Conservation (phyloP, 2,113 vertebrate species). For the Cynoglossus semilaevis region DNA sequence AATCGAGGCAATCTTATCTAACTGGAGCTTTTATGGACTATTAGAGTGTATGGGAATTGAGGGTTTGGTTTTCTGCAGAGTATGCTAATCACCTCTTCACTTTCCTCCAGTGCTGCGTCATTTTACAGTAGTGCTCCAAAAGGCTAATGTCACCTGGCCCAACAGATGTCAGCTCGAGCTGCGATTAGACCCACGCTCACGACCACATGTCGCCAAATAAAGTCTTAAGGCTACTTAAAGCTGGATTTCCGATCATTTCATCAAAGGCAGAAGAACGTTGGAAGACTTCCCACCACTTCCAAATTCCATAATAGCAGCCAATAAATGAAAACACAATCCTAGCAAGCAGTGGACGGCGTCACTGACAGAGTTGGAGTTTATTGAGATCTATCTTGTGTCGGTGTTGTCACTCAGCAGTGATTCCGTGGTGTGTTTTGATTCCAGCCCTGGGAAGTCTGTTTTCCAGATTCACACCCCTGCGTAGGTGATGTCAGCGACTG, state of each 20-base stretch:
- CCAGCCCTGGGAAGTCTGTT: conserved; percentile 24
- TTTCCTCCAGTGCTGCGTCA: conserved; percentile 41
- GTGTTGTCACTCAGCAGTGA: conserved; percentile 22
- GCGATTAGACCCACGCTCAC: conserved; percentile 54
- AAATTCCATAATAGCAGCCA: conserved; percentile 16
- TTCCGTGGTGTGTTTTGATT: conserved; percentile 27
- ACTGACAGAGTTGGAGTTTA: conserved; percentile 13
- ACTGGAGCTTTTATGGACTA: conserved; percentile 31
- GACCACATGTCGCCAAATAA: conserved; percentile 45
- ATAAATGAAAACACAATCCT: conserved; percentile 19
- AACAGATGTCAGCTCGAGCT: conserved; percentile 64
- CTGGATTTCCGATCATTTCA: conserved; percentile 10
- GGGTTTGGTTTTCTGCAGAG: conserved; percentile 18
- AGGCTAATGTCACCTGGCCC: conserved; percentile 54
- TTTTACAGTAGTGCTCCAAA: conserved; percentile 50
- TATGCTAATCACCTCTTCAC: conserved; percentile 55
- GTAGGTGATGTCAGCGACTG: conserved; percentile 44
- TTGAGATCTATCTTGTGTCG: background rate
- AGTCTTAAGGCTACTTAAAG: conserved; percentile 5
- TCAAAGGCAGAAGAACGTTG: conserved; percentile 25
- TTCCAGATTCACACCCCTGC: conserved; percentile 45
- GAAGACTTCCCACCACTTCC: conserved; percentile 9
- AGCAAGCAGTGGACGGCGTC: conserved; percentile 17
- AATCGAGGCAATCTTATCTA: conserved; percentile 20
- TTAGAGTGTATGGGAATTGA: conserved; percentile 31